These are phyloP conservation scores for Pseudeuparius sepicola DNA, from an alignment of 2,888 invertebrate genomes.

Conservation along the genomic window DNA sequence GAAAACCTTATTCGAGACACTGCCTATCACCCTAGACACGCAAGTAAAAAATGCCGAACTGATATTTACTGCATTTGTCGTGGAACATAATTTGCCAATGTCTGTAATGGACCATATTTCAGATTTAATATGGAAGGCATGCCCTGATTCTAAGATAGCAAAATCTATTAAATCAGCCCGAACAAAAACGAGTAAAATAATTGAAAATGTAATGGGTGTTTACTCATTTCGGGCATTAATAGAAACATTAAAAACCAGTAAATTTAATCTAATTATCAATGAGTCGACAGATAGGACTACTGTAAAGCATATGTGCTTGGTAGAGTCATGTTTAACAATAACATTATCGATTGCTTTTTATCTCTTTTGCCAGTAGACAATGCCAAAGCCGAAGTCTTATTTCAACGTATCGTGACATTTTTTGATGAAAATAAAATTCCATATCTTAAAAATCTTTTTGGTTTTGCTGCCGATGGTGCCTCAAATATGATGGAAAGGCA, in stretches of 20 bases:
- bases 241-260: conserved; percentile 9
- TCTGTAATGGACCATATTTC: conserved; percentile 6
- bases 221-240: no score
- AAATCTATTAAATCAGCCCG: conserved; percentile 6
- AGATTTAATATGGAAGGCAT: conserved; percentile 1
- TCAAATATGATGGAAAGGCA: conserved; percentile 10
- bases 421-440: conserved; percentile 9
- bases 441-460: conserved; percentile 12
- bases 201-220: no score
- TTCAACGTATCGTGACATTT: no score
- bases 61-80: no score
- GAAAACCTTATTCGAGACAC: no score
- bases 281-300: conserved; percentile 15
- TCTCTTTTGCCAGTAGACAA: no score
- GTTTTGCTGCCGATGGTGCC: conserved; percentile 17
- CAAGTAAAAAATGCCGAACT: no score
- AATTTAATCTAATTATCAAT: conserved; percentile 14
- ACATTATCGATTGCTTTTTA: no score
- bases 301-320: conserved; percentile 8
- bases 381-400: no score
- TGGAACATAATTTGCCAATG: conserved; percentile 12
- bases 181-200: no score
- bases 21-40: no score
- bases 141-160: conserved; percentile 11
- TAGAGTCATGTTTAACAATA: no score